Conservation (phyloP, 2,113 vertebrate species). For the Ciconia maguari region DNA sequence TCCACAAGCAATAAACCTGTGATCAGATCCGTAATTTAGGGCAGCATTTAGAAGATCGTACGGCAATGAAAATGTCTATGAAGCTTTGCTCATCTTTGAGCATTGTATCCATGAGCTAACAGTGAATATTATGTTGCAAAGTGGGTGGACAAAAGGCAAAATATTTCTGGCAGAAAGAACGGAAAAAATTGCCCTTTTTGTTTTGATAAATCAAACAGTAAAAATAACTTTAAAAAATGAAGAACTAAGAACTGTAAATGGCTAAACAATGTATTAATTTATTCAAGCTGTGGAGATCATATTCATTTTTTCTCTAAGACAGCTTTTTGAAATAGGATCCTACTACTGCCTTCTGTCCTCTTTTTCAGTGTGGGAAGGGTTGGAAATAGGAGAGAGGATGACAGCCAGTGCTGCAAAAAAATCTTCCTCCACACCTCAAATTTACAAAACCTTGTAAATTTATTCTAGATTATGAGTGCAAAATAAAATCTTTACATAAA, state of each 20-base stretch:
- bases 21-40: not conserved
- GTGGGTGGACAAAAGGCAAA: not conserved
- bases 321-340: not conserved
- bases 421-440: not conserved
- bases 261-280: not conserved
- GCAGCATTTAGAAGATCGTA: not conserved
- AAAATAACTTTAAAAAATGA: not conserved
- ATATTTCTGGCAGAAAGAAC: not conserved
- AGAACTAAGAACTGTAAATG: not conserved
- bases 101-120: not conserved
- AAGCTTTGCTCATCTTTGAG: not conserved
- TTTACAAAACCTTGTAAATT: not conserved
- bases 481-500: not conserved
- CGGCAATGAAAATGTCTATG: not conserved
- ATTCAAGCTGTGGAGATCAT: not conserved
- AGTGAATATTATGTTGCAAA: not conserved
- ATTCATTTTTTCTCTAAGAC: not conserved
- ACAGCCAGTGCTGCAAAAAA: not conserved
- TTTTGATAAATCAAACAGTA: not conserved
- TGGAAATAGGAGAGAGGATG: not conserved
- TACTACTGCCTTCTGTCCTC: not conserved
- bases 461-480: not conserved
- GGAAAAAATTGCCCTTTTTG: not conserved
- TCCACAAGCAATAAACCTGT: not conserved
- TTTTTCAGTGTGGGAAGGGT: not conserved